Evolutionary conservation across 2,797 vertebrate genomes (phyloP).

Genomic region (Prionace glauca): DNA sequence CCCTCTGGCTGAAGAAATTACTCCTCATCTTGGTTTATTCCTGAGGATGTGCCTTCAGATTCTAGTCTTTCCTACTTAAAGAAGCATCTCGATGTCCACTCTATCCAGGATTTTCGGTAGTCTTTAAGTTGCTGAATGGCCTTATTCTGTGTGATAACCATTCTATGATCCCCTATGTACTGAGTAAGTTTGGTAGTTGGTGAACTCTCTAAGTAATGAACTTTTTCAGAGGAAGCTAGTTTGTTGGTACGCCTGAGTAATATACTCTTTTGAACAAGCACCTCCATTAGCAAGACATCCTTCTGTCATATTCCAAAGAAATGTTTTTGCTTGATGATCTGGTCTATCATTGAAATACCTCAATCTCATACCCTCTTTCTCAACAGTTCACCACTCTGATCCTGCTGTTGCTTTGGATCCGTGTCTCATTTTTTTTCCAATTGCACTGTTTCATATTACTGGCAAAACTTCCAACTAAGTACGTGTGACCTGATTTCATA

Average conservation of each 20-base stretch:
- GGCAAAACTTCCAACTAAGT: background rate
- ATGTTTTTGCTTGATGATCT: background rate
- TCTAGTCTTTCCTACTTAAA: too few species aligned
- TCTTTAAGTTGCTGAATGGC: too few species aligned
- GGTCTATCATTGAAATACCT: background rate
- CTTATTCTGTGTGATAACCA: background rate
- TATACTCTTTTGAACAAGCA: background rate
- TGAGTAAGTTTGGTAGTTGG: background rate
- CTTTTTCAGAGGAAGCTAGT: background rate
- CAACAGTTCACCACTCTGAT: background rate
- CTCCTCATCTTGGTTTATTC: too few species aligned
- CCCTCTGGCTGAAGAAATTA: too few species aligned
- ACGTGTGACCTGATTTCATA: background rate
- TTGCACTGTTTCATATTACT: background rate
- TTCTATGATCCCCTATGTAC: background rate
- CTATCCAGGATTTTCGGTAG: too few species aligned
- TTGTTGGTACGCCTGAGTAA: background rate
- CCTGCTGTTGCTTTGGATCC: background rate
- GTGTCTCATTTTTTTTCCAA: background rate
- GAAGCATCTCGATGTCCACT: too few species aligned
- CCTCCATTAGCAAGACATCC: too few species aligned
- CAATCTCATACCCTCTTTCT: background rate
- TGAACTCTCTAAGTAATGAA: background rate
- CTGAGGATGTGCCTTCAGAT: too few species aligned
- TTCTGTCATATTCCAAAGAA: background rate